phyloP scores from a whole-genome alignment of 2,797 vertebrate genomes.

The Gallirallus australis region DNA sequence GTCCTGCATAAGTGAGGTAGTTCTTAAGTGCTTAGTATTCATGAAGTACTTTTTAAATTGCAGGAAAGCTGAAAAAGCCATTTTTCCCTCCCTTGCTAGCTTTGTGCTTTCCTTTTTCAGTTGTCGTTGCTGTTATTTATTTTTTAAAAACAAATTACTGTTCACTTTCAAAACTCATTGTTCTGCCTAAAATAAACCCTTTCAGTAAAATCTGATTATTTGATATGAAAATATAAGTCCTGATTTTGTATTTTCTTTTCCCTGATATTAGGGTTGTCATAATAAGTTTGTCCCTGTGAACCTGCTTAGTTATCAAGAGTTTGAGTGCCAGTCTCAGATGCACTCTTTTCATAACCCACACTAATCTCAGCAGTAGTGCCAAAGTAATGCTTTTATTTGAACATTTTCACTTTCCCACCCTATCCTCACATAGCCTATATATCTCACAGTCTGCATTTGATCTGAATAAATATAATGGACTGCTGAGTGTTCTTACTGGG shows the following conservation, averaged over 20 bases:
- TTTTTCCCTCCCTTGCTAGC: background rate
- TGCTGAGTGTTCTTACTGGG: constrained; percentile 63
- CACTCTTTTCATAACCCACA: constrained; percentile 35
- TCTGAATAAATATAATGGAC: constrained; percentile 56
- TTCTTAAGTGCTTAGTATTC: background rate
- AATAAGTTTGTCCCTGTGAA: constrained; percentile 17
- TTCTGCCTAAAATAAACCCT: background rate
- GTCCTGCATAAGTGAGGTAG: rapidly evolving
- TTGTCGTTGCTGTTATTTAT: background rate
- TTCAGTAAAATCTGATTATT: background rate
- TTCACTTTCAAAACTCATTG: background rate
- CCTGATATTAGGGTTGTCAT: background rate
- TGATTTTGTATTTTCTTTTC: constrained; percentile 32
- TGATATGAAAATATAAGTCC: background rate
- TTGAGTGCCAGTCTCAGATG: background rate
- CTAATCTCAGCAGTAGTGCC: constrained; percentile 37
- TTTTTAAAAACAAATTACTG: background rate
- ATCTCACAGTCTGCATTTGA: constrained; percentile 43
- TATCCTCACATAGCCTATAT: background rate
- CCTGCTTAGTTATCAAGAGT: background rate
- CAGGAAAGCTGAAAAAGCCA: background rate
- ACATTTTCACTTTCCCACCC: constrained; percentile 51
- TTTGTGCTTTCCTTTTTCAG: background rate
- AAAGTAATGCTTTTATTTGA: constrained; percentile 60
- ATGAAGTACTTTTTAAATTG: background rate